Percentiles rank a stretch among this genome's conserved stretches.
Conservation (phyloP, 2,797 vertebrate genomes). For the Phrynocephalus forsythii region DNA sequence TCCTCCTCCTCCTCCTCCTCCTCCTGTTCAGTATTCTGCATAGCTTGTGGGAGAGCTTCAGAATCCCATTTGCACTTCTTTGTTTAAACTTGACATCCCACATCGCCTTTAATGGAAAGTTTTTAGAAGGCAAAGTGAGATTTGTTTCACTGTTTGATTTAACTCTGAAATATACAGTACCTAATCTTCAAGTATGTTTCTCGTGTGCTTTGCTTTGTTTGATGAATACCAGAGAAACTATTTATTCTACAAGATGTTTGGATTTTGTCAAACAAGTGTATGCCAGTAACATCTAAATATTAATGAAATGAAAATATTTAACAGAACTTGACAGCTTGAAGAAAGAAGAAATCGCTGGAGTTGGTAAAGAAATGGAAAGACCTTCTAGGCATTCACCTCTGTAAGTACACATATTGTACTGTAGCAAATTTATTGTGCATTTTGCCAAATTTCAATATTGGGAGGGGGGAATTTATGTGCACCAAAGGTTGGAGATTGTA, state of each 20-base stretch:
- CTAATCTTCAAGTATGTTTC: constrained; percentile 29
- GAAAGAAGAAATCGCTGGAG: not conserved
- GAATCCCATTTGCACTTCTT: not conserved
- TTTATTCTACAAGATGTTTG: constrained; percentile 28
- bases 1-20: not conserved
- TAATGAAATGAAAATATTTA: constrained; percentile 44
- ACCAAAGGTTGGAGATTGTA: not conserved
- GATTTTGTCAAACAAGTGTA: constrained; percentile 40
- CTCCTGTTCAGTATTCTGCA: constrained; percentile 6
- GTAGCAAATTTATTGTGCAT: not conserved
- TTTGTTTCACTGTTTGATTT: constrained; percentile 21
- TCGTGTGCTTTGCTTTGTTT: constrained; percentile 35
- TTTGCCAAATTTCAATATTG: not conserved
- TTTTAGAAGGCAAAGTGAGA: not conserved
- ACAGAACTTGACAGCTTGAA: not conserved
- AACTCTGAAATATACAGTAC: constrained; percentile 21
- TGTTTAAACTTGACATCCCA: not conserved
- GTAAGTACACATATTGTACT: not conserved
- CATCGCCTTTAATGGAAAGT: constrained; percentile 22
- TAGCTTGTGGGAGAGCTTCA: constrained; percentile 1
- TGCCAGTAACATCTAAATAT: constrained; percentile 24
- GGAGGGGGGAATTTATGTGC: not conserved
- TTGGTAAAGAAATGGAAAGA: not conserved
- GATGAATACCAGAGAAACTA: constrained; percentile 1
- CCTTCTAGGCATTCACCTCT: not conserved